phyloP scores from a whole-genome alignment of 2,797 vertebrate species.

The Melanotaenia parkinsoni region DNA sequence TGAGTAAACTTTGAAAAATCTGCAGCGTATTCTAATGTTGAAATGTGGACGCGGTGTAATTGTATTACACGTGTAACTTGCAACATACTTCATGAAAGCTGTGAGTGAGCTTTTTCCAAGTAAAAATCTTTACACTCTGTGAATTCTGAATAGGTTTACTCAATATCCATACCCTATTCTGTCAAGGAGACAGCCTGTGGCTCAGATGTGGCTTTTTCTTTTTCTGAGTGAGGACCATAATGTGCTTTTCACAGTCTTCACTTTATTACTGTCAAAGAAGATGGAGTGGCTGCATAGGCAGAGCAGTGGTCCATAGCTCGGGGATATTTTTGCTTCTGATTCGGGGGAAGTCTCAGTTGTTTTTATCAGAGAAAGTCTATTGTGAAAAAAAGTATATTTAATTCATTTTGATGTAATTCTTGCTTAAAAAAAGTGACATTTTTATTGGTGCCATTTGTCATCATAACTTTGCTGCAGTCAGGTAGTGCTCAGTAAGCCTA shows the following conservation, averaged over 20 bases:
- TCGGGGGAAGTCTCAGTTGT: constrained; percentile 35
- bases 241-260: constrained; percentile 75
- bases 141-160: constrained; percentile 65
- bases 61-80: constrained; percentile 21
- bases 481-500: constrained; percentile 14
- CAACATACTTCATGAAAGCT: constrained; percentile 27
- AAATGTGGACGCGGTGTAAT: background rate
- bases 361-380: constrained; percentile 25
- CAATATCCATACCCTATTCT: constrained; percentile 48
- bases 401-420: constrained; percentile 25
- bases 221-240: constrained; percentile 48
- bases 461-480: constrained; percentile 13
- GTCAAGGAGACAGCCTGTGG: constrained; percentile 58
- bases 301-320: constrained; percentile 60
- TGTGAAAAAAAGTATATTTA: constrained; percentile 19
- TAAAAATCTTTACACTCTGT: constrained; percentile 44
- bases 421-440: constrained; percentile 1
- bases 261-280: constrained; percentile 73
- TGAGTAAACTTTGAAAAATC: constrained; percentile 21
- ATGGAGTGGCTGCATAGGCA: constrained; percentile 67
- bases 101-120: constrained; percentile 24
- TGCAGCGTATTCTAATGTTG: constrained; percentile 12
- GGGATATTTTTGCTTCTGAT: constrained; percentile 59
- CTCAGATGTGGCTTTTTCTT: constrained; percentile 51
- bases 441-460: constrained; percentile 32